phyloP scores from a whole-genome alignment of 2,888 invertebrate species.

The Tetheella fluctuosa region DNA sequence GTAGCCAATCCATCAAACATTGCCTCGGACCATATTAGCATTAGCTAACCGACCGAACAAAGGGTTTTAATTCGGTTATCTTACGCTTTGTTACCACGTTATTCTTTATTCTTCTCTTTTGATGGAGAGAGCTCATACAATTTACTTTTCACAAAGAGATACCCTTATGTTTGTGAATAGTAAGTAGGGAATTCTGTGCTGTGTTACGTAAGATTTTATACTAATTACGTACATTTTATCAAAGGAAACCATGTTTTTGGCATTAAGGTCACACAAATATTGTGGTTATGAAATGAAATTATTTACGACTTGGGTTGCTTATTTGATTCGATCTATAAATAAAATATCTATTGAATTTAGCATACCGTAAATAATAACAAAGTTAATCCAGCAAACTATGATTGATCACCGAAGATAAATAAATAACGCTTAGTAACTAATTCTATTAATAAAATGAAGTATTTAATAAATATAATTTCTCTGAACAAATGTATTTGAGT shows the following conservation, averaged over 20 bases:
- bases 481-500: no score
- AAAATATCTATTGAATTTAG: background rate
- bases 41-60: constrained; percentile 61
- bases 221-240: constrained; percentile 4
- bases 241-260: background rate
- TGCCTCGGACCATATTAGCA: constrained; percentile 48
- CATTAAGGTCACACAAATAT: no score
- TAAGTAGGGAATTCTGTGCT: constrained; percentile 22
- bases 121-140: constrained; percentile 55
- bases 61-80: constrained; percentile 75
- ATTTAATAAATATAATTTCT: background rate
- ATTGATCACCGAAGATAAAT: background rate
- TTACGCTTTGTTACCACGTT: constrained; percentile 65
- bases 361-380: background rate
- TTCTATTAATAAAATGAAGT: background rate
- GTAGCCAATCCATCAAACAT: constrained; percentile 70
- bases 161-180: constrained; percentile 58
- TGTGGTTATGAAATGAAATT: no score
- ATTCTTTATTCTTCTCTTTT: constrained; percentile 69
- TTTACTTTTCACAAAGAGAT: constrained; percentile 66
- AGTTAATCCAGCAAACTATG: background rate
- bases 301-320: no score
- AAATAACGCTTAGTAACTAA: background rate
- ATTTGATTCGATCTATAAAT: background rate
- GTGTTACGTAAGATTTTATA: constrained; percentile 19